These are phyloP conservation scores for Drosophila sturtevanti DNA, from an alignment of 1,140 invertebrate genomes.

Conservation along the genomic window DNA sequence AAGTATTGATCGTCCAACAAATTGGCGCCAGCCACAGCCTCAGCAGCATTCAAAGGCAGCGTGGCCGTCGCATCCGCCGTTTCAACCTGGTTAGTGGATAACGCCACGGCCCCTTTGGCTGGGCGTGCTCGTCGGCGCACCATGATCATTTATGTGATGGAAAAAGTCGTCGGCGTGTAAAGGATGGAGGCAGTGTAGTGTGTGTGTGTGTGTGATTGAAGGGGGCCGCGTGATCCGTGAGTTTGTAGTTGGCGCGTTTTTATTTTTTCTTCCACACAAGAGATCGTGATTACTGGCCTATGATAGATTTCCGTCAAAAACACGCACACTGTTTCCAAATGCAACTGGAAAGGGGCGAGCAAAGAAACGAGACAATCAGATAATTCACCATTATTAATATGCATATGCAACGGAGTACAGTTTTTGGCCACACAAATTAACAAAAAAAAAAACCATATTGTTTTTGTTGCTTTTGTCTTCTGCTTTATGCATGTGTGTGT, in stretches of 20 bases:
- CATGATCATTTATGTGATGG: conserved; percentile 61
- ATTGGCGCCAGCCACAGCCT: conserved; percentile 37
- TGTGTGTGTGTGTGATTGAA: background rate
- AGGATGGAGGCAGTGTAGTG: background rate
- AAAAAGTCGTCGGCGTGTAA: background rate
- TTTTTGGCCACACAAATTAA: conserved; percentile 72
- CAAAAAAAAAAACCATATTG: conserved; percentile 61
- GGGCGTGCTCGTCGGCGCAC: conserved; percentile 65
- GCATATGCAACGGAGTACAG: conserved; percentile 51
- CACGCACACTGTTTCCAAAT: conserved; percentile 8
- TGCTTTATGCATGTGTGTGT: conserved; percentile 43
- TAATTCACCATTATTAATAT: conserved; percentile 15
- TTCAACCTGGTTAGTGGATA: conserved; percentile 11
- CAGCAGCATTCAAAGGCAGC: conserved; percentile 35
- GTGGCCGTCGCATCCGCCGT: conserved; percentile 20
- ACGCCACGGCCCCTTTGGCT: conserved; percentile 54
- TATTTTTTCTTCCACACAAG: conserved; percentile 30
- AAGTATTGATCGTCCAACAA: conserved; percentile 79
- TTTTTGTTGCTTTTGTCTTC: conserved; percentile 52
- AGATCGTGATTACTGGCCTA: conserved; percentile 27
- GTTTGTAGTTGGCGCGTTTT: conserved; percentile 50
- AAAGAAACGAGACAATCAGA: conserved; percentile 14
- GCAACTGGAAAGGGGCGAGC: conserved; percentile 23
- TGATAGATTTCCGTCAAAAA: conserved; percentile 15
- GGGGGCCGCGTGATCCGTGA: conserved; percentile 41